phyloP scores from a whole-genome alignment of 2,113 vertebrate genomes.

The Perca flavescens region DNA sequence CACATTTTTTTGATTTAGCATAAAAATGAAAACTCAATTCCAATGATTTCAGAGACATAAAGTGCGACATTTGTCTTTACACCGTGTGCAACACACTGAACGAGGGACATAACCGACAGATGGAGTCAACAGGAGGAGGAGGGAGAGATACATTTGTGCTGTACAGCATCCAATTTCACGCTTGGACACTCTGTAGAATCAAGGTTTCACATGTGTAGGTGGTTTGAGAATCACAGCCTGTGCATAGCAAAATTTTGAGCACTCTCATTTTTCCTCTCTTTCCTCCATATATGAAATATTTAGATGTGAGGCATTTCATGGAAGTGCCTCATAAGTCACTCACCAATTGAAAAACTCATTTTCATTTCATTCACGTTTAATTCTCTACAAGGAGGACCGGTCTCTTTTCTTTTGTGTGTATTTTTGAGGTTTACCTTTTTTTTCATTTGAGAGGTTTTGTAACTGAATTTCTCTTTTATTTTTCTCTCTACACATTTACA shows the following conservation, averaged over 20 bases:
- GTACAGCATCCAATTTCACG: constrained; percentile 78
- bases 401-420: not conserved
- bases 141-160: constrained; percentile 56
- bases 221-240: constrained; percentile 47
- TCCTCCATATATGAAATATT: not conserved
- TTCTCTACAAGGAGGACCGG: not conserved
- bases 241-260: constrained; percentile 36
- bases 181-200: constrained; percentile 66
- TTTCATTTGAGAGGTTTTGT: not conserved
- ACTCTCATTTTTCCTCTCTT: not conserved
- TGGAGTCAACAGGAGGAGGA: constrained; percentile 11
- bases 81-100: constrained; percentile 15
- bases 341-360: not conserved
- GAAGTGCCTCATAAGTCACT: not conserved
- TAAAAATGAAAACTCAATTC: not conserved
- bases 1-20: not conserved
- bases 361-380: not conserved
- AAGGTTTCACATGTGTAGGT: constrained; percentile 68
- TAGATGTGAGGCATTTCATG: not conserved
- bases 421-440: not conserved
- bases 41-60: constrained; percentile 1
- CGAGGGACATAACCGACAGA: constrained; percentile 12
- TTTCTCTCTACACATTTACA: not conserved
- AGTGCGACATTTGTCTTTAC: constrained; percentile 14
- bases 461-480: not conserved